Base-by-base conservation (phyloP, 2,113 vertebrate species). In the Rhodinocichla rosea region DNA sequence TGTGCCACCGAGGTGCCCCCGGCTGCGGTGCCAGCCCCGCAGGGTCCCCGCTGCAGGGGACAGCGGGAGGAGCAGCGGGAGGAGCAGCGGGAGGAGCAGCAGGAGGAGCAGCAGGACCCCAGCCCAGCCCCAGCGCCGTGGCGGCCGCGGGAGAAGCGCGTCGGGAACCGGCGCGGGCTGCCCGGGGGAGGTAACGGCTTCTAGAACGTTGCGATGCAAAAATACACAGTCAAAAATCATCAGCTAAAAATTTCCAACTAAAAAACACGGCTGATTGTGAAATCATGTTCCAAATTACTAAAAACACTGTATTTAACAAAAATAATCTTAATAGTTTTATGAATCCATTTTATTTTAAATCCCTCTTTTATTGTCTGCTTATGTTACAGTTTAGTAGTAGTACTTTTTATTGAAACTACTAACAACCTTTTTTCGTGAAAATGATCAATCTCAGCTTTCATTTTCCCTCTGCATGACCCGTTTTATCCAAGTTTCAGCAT, bases 401-500 rank as follows among this genome's bases (percentile, higher is more conserved):
- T 92, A 94, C 80, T 91, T 96, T 63, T 85, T 95, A 95, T 64
- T 91, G 92, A 96, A 90, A 97, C 91, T 95, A 97, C 96, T 97
- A 97, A 97, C 97, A 95, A 87, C 92, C 68, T 96, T 96, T 92
- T 95, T 56, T n/a, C 3, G 22, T 97, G 93, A 96, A 98, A 97
- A 96, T 94, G 84, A 95, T 97, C 97, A 90, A 83, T 97, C 97
- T 97, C 95, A 97, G 94, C 96, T 97, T 97, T 96, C 84, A 97
- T 97, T 97, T 95, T 98, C 96, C 97, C 95, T 98, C 97, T 95
- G 96, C 90, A 95, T 98, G 96, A 98, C 95, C 96, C 90, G 92
- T 97, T 98, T 98, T 96, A 98, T 97, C 97, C 90, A 98, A 89
- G 95, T 97, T 98, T 98, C 97, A 98, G 97, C 94, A 97, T 95